These are phyloP conservation scores for Planococcus citri DNA, from an alignment of 1,140 invertebrate species.

Conservation along the genomic window DNA sequence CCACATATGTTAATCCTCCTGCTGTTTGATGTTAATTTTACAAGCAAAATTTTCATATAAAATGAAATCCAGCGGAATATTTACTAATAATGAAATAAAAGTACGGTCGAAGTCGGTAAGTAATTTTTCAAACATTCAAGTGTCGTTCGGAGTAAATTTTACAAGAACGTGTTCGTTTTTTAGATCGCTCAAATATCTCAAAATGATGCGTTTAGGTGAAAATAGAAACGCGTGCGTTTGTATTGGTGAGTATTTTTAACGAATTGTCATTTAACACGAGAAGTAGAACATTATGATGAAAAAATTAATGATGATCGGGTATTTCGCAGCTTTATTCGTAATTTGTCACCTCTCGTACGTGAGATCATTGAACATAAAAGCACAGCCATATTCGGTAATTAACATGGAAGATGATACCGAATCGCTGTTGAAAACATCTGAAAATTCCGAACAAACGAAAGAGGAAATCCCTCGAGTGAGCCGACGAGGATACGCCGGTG, in stretches of 20 bases:
- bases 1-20: not conserved
- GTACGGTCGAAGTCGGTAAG: not conserved
- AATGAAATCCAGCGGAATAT: not conserved
- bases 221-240: not conserved
- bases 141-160: not conserved
- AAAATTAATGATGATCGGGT: too few relatives aligned
- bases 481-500: slow-evolving; percentile 21
- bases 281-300: too few relatives aligned
- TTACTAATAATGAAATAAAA: not conserved
- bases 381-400: not conserved
- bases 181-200: not conserved
- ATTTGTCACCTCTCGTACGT: not conserved
- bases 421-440: not conserved
- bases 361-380: not conserved
- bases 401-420: not conserved
- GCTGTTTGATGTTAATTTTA: not conserved
- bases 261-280: too few relatives aligned
- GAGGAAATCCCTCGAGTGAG: not conserved
- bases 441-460: not conserved
- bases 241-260: not conserved
- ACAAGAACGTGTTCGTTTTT: not conserved
- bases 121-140: not conserved
- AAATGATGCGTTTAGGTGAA: not conserved
- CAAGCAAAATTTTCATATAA: not conserved
- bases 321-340: not conserved